Base-by-base conservation (phyloP, 1,140 invertebrate species). In the Drosophila sp. region DNA sequence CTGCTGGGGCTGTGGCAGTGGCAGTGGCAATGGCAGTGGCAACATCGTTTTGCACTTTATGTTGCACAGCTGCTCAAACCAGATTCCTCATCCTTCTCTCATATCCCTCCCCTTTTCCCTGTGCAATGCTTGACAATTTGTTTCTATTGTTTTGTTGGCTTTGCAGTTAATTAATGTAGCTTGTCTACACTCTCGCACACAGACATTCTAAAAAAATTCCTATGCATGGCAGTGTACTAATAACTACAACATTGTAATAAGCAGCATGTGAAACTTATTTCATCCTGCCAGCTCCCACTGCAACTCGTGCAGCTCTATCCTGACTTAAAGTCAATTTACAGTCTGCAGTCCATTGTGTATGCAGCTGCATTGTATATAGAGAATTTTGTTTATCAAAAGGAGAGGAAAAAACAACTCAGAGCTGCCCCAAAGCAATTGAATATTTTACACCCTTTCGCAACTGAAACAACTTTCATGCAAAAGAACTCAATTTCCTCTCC, bases 351-450 rank as follows among this genome's bases (percentile, higher is more conserved):
- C 63, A 67, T 67, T 72, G 64, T 72, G 48, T 25, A 53, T 72
- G 46, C 70, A 67, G 63, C 64, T 66, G 62, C 69, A 66, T 66
- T 66, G 70, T 72, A 45, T 65, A 72, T 59, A 43, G 63, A 34
- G 66, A 59, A 66, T 66, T 72, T 58, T 66, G 70, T 72, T 72
- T 72, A 72, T 65, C 27, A 59, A 66, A 63, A 25, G 14, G 7
- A n/a, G 2, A 50, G 29, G 29, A 36, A 43, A 51, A 16, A 36
- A 53, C 9, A 43, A 43, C 7, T 2, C 14, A 18, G 36, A 53
- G 29, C n/a, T 46, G 45, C 21, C 46, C 46, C 7, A 7, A 13
- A 25, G 25, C n/a, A 29, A 13, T 36, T 21, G 50, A 36, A 34
- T 53, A 18, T 18, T 36, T 18, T 13, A 53, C 36, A 53, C 50